A percentile compares a stretch with the other conserved stretches of the same genome.
Conservation (phyloP, 2,113 vertebrate species). For the Corydoras maculifer region DNA sequence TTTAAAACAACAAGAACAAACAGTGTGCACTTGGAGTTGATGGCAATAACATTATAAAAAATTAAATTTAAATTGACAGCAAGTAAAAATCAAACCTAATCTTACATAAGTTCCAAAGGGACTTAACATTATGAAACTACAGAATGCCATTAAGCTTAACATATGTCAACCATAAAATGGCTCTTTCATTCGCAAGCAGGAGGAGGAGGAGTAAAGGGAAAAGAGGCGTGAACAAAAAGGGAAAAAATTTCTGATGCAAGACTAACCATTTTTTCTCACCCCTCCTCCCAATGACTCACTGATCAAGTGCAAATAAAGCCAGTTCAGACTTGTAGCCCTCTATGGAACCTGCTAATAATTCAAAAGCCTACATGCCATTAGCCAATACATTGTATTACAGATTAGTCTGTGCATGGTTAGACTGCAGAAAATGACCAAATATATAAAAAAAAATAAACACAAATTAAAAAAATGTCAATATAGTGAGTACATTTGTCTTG, state of each 20-base stretch:
- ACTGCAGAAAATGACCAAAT: no score
- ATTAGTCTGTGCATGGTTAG: no score
- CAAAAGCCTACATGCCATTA: constrained; percentile 1
- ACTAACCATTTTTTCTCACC: constrained; percentile 19
- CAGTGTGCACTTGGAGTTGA: no score
- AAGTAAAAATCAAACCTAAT: background rate
- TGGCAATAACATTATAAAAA: background rate
- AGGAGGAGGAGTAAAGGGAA: constrained; percentile 16
- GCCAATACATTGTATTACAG: constrained; percentile 4
- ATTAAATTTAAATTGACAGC: background rate
- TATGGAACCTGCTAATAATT: background rate
- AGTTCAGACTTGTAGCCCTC: constrained; percentile 19
- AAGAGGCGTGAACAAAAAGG: background rate
- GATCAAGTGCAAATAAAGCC: constrained; percentile 19
- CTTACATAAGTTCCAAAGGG: constrained; percentile 4
- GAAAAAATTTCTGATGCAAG: constrained; percentile 12
- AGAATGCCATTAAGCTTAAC: constrained; percentile 9
- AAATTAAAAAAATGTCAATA: no score
- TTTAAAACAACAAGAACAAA: no score
- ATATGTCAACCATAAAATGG: constrained; percentile 29
- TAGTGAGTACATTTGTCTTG: no score
- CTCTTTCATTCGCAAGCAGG: constrained; percentile 9
- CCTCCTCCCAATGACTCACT: constrained; percentile 26
- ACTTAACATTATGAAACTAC: constrained; percentile 35
- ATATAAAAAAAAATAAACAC: no score